Base-by-base conservation (phyloP, 2,113 vertebrate genomes). In the Thalassarche chlororhynchos region DNA sequence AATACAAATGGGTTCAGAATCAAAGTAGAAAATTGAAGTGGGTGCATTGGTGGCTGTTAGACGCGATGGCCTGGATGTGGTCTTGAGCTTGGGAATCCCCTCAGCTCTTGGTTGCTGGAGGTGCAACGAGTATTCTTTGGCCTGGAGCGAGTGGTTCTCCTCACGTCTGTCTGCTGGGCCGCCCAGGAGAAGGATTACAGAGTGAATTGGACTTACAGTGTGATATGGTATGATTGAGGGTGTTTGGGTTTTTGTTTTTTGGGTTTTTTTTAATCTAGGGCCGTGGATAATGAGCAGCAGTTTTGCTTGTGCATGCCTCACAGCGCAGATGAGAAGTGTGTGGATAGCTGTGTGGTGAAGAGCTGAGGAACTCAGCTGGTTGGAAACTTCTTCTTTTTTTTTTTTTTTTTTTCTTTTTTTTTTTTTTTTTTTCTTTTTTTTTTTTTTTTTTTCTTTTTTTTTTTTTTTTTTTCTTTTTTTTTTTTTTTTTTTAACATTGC, bases 161-260 rank as follows among this genome's bases (percentile, higher is more conserved):
- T 85, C 46, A 36, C 14, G n/a, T n/a, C 12, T n/a, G 17, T 2
- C 47, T 57, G 40, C 72, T 78, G 86, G 38, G 78, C 12, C 1
- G 5, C 3, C 25, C 49, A 5, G 58, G 46, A 61, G 52, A 16
- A 26, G 38, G 36, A 15, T 25, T 17, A 1, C 32, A 28, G 88
- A 29, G 62, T 0, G 0, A 38, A 13, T 8, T 66, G 52, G n/a
- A 2, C 20, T 84, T 1, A 3, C 0, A 19, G 19, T 23, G n/a
- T 18, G 11, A 3, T 34, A 25, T 1, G 13, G 5, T 36, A 0
- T 20, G 32, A 17, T 4, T 10, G 36, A 32, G 42, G 8, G 5
- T 34, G 72, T n/a, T 38, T 61, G 54, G n/a, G 19, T 18, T 46
- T 46, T 46, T 44, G 15, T 44, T 9, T 68, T 24, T 38, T 21